Evolutionary conservation across 2,888 invertebrate species (phyloP), one percentile per base, ranked within the genome.

Genomic region (Neelides folsomi): DNA sequence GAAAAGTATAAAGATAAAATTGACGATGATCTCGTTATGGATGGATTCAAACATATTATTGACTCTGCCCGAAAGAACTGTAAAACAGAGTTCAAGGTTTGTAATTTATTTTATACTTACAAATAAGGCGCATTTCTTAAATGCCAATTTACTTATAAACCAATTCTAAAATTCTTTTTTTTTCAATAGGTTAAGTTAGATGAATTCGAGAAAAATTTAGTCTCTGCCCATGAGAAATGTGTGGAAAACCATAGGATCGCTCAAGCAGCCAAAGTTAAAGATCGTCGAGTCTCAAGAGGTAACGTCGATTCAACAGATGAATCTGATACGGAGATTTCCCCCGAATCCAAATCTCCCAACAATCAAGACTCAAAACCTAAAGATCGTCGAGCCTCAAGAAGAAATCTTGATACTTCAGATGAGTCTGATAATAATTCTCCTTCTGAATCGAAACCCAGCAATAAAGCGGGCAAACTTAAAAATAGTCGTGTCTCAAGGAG

Each of bases 1-100:
- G 43, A 38, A 6, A 10, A 20, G 13, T 63, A 59, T 36, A 47
- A 54, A 12, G 61, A 61, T 37, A 62, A 62, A 44, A 43, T 63
- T 8, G 60, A 49, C 5, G 58, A 61, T 52, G 56, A 57, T 1
- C 18, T 43, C 9, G 61, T 62, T 1, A 56, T 53, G 48, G 52
- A 53, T 9, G 53, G 37, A 1, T 62, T 63, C 34, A 40, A 38
- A 7, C 54, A 55, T 9, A 53, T 63, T 36, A 37, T 60, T 37
- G 16, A 48, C 1, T 40, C 46, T 4, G 44, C 60, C 9, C 46
- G 45, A 15, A 62, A 59, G 37, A 45, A 42, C 2, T 53, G 54
- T 20, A 61, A 59, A 45, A 42, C 56, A 2, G 61, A 61, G 12
- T 38, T 59, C 4, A 57, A 57, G 54, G 61, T 60, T 52, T 9